phyloP scores from a whole-genome alignment of 2,797 vertebrate genomes.

The Gymnopithys bicolor region DNA sequence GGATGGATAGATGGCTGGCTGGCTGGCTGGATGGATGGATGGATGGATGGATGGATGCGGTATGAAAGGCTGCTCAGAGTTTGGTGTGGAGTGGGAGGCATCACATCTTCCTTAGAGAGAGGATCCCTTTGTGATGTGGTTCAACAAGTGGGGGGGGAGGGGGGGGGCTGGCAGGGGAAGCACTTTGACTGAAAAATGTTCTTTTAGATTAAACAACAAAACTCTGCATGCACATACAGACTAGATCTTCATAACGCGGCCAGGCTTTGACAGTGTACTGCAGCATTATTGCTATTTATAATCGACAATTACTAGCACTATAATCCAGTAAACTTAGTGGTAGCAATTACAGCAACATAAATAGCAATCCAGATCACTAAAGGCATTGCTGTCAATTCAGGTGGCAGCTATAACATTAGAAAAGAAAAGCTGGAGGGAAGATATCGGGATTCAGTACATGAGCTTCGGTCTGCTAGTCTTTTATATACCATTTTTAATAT shows the following conservation, averaged over 20 bases:
- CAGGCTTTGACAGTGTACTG: slow-evolving; percentile 61
- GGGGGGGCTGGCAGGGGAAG: background rate
- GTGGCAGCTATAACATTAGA: slow-evolving; percentile 63
- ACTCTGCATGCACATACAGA: slow-evolving; percentile 60
- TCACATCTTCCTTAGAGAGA: background rate
- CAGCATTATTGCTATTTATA: slow-evolving; percentile 74
- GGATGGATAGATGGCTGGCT: background rate
- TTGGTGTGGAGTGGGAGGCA: background rate
- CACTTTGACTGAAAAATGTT: slow-evolving; percentile 30
- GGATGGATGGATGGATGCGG: background rate
- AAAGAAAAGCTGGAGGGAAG: slow-evolving; percentile 3
- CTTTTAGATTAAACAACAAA: slow-evolving; percentile 57
- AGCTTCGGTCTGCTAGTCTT: slow-evolving; percentile 62
- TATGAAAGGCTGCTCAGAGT: slow-evolving; percentile 10
- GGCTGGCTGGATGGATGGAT: background rate
- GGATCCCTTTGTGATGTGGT: background rate
- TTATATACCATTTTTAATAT: slow-evolving; percentile 73
- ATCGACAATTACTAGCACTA: slow-evolving; percentile 71
- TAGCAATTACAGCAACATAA: slow-evolving; percentile 75
- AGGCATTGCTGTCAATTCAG: slow-evolving; percentile 50
- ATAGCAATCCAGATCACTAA: slow-evolving; percentile 69
- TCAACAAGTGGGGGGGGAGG: background rate
- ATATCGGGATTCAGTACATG: background rate
- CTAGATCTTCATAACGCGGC: background rate
- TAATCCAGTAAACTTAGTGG: slow-evolving; percentile 67